These are phyloP conservation scores for Bergia sp. DNA, from an alignment of 92 coral and sea anemone genomes.

Conservation along the genomic window DNA sequence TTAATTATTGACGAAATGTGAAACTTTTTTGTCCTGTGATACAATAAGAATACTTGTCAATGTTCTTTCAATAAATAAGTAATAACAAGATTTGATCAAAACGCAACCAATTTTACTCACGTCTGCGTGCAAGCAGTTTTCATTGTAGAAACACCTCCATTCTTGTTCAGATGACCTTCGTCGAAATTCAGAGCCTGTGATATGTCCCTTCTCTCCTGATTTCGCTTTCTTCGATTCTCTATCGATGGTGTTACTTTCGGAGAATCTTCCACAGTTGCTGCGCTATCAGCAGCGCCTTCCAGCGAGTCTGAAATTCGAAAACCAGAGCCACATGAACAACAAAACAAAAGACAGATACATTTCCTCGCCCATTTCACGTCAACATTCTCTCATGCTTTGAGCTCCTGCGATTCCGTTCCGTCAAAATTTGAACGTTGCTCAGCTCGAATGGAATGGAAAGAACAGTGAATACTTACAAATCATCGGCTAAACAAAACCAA, in stretches of 20 bases:
- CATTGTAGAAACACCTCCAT: constrained; percentile 56
- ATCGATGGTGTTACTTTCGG: constrained; percentile 71
- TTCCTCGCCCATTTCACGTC: constrained; percentile 34
- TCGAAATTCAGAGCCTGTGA: constrained; percentile 68
- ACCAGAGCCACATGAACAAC: constrained; percentile 11
- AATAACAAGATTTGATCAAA: background rate
- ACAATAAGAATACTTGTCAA: background rate
- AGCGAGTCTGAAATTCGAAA: constrained; percentile 42
- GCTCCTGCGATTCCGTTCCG: constrained; percentile 35
- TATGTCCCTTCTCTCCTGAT: constrained; percentile 75
- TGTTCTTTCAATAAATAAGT: background rate
- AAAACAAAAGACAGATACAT: constrained; percentile 11
- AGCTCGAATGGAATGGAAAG: constrained; percentile 41
- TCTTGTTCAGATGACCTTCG: constrained; percentile 66
- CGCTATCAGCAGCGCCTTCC: constrained; percentile 24
- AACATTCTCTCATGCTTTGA: constrained; percentile 39
- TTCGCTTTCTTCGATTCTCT: constrained; percentile 83
- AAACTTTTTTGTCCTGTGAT: background rate
- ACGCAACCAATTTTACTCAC: constrained; percentile 53
- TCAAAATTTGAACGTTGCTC: constrained; percentile 36
- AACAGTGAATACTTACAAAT: constrained; percentile 30
- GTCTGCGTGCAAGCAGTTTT: constrained; percentile 91
- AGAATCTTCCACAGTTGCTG: constrained; percentile 59
- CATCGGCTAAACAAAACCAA: constrained; percentile 24
- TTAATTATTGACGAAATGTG: constrained; percentile 24